A percentile compares a stretch with the other conserved stretches of the same genome.
Evolutionary conservation across 1,140 invertebrate species (phyloP).

Genomic region (Anoplolepis gracilipes): DNA sequence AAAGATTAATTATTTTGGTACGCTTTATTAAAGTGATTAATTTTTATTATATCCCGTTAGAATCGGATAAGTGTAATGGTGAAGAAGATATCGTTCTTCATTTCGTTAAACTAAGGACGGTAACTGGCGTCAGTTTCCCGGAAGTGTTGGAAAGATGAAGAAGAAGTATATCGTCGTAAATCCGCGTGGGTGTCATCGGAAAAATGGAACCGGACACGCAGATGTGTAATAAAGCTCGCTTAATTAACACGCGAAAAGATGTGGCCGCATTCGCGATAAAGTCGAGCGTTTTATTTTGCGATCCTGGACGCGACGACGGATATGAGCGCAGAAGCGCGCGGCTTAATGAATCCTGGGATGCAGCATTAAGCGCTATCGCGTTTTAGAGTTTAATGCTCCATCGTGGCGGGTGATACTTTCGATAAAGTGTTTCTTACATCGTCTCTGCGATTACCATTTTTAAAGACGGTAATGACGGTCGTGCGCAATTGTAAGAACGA

Average conservation of each 20-base stretch:
- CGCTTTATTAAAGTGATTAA: constrained; percentile 7
- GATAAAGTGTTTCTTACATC: constrained; percentile 55
- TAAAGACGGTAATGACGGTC: constrained; percentile 37
- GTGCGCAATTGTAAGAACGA: not conserved
- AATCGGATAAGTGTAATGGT: not conserved
- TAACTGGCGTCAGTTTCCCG: not conserved
- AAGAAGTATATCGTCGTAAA: constrained; percentile 31
- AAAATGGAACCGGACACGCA: constrained; percentile 28
- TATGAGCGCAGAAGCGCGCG: constrained; percentile 38
- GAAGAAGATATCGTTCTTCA: constrained; percentile 25
- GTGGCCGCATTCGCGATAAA: constrained; percentile 42
- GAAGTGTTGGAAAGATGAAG: constrained; percentile 17
- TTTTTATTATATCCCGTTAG: constrained; percentile 33
- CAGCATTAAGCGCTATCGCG: constrained; percentile 40
- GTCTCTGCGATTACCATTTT: constrained; percentile 55
- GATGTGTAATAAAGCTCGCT: constrained; percentile 53
- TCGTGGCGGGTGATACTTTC: constrained; percentile 49
- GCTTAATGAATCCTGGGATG: constrained; percentile 55
- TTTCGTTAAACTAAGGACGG: constrained; percentile 18
- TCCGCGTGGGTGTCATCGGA: constrained; percentile 41
- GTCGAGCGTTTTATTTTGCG: constrained; percentile 51
- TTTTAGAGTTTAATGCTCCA: constrained; percentile 52
- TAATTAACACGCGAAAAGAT: constrained; percentile 61
- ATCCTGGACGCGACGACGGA: constrained; percentile 22
- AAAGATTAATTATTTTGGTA: constrained; percentile 24